phyloP scores from a whole-genome alignment of 2,888 invertebrate genomes.

The Phorcus lineatus region DNA sequence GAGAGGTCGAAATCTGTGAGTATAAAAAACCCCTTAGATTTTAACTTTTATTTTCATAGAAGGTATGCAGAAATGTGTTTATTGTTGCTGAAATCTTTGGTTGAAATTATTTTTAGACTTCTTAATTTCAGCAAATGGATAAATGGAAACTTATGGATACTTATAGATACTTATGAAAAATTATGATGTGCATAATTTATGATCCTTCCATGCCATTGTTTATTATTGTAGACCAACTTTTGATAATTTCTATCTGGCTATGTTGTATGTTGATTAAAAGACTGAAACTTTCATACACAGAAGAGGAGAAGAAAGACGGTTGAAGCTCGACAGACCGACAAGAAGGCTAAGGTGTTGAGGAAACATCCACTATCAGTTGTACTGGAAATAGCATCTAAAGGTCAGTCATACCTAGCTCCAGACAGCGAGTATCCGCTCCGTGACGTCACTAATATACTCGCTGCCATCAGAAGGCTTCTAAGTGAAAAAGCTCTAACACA shows the following conservation, averaged over 20 bases:
- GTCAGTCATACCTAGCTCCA: constrained; percentile 68
- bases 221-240: too few species aligned
- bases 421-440: too few species aligned
- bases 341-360: constrained; percentile 78
- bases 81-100: not conserved
- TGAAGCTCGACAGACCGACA: constrained; percentile 59
- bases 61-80: not conserved
- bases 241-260: not conserved
- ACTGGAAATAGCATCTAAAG: constrained; percentile 79
- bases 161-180: too few species aligned
- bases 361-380: constrained; percentile 85
- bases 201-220: too few species aligned
- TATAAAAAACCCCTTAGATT: too few species aligned
- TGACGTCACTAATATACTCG: too few species aligned
- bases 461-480: too few species aligned
- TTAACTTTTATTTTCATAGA: not conserved
- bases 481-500: too few species aligned
- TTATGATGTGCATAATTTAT: too few species aligned
- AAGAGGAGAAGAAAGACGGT: constrained; percentile 70
- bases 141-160: too few species aligned
- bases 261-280: not conserved
- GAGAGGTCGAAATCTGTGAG: constrained; percentile 67
- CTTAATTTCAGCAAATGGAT: too few species aligned
- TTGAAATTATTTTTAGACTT: too few species aligned
- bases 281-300: constrained; percentile 37